Conservation (phyloP, 2,797 vertebrate genomes). For the Amphiprion clarkii region DNA sequence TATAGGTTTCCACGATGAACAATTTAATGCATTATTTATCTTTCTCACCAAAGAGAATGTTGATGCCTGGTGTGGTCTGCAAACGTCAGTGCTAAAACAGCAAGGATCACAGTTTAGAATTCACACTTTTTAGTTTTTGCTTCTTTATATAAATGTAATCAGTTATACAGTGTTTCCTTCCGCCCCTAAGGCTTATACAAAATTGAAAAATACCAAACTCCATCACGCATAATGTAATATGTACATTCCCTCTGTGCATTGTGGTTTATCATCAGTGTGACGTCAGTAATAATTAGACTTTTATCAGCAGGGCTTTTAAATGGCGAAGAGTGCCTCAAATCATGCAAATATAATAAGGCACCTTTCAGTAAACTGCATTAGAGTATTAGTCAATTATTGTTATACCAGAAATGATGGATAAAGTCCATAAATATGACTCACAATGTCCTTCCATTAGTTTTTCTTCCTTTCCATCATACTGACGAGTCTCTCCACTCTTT, state of each 20-base stretch:
- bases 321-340: constrained; percentile 25
- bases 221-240: constrained; percentile 18
- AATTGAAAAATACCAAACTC: constrained; percentile 30
- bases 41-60: constrained; percentile 30
- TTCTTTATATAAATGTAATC: background rate
- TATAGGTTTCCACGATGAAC: constrained; percentile 15
- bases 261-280: constrained; percentile 12
- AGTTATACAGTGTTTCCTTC: constrained; percentile 17
- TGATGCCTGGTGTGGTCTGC: constrained; percentile 29
- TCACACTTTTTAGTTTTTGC: constrained; percentile 7
- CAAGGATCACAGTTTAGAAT: constrained; percentile 24
- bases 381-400: constrained; percentile 5
- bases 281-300: background rate
- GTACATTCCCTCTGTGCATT: background rate
- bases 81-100: constrained; percentile 39
- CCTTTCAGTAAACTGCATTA: constrained; percentile 48
- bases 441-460: background rate
- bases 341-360: constrained; percentile 21
- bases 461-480: background rate
- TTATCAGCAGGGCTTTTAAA: constrained; percentile 29
- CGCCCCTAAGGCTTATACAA: constrained; percentile 15
- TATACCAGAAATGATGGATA: constrained; percentile 11
- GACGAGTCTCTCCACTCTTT: background rate
- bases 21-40: constrained; percentile 60
- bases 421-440: constrained; percentile 16